Percentiles rank a stretch among this genome's conserved stretches.
These are phyloP conservation scores for Podabrus alpinus DNA, from an alignment of 2,888 invertebrate genomes.

Conservation along the genomic window DNA sequence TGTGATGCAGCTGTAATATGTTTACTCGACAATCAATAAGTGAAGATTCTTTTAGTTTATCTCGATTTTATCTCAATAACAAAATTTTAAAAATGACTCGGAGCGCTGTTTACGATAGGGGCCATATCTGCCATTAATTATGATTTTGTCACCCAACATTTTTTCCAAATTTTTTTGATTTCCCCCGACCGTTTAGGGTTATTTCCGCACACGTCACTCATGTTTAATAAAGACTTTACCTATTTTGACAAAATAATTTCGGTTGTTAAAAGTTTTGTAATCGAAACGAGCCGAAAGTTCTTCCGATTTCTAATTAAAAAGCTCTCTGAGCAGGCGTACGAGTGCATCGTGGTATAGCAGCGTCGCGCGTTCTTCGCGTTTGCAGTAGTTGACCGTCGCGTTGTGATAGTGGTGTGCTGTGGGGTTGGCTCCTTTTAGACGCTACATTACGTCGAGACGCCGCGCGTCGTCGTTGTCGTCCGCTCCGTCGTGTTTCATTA, in stretches of 20 bases:
- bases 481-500: slow-evolving; percentile 10
- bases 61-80: background rate
- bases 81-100: background rate
- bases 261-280: slow-evolving; percentile 9
- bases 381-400: slow-evolving; percentile 27
- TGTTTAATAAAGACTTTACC: background rate
- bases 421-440: slow-evolving; percentile 20
- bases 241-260: background rate
- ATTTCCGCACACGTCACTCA: background rate
- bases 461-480: slow-evolving; percentile 30
- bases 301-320: slow-evolving; percentile 32
- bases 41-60: background rate
- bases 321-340: slow-evolving; percentile 30
- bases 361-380: slow-evolving; percentile 22
- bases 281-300: slow-evolving; percentile 29
- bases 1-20: background rate
- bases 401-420: slow-evolving; percentile 22
- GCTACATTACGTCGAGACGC: slow-evolving; percentile 35
- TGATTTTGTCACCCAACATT: no score
- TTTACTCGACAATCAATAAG: background rate
- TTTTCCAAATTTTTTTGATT: no score
- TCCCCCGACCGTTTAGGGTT: background rate
- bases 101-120: no score
- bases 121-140: no score
- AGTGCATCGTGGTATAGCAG: slow-evolving; percentile 16